Percentiles rank a stretch among this genome's conserved stretches.
These are phyloP conservation scores for Pogonomyrmex californicus DNA, from an alignment of 1,140 invertebrate genomes.

Conservation along the genomic window DNA sequence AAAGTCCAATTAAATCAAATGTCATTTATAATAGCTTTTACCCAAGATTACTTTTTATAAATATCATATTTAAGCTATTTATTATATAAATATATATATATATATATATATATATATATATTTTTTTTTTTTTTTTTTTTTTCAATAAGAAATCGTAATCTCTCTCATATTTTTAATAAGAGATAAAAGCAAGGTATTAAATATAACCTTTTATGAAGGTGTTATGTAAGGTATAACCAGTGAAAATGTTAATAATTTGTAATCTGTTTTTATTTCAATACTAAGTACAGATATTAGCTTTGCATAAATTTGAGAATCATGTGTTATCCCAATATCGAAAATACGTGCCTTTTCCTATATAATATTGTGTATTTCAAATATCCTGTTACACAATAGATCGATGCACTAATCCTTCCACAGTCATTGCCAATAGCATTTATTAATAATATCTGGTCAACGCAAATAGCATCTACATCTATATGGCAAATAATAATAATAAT, in stretches of 20 bases:
- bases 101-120: background rate
- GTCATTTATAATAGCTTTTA: constrained; percentile 19
- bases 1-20: constrained; percentile 17
- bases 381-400: constrained; percentile 50
- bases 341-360: constrained; percentile 71
- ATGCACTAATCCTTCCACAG: constrained; percentile 55
- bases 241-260: constrained; percentile 7
- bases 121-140: too few relatives aligned
- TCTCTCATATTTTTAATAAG: constrained; percentile 29
- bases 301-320: background rate
- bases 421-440: constrained; percentile 58
- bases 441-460: constrained; percentile 45
- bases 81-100: constrained; percentile 5
- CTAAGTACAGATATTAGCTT: constrained; percentile 54
- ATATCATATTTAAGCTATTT: constrained; percentile 20
- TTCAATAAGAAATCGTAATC: background rate
- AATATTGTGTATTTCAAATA: constrained; percentile 72
- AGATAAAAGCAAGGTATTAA: background rate
- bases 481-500: constrained; percentile 46
- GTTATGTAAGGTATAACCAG: background rate
- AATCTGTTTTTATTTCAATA: constrained; percentile 42
- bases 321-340: constrained; percentile 58
- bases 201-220: background rate
- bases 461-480: constrained; percentile 51
- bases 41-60: constrained; percentile 18